phyloP scores from a whole-genome alignment of 1,140 invertebrate genomes.

The Chrysoperla carnea region DNA sequence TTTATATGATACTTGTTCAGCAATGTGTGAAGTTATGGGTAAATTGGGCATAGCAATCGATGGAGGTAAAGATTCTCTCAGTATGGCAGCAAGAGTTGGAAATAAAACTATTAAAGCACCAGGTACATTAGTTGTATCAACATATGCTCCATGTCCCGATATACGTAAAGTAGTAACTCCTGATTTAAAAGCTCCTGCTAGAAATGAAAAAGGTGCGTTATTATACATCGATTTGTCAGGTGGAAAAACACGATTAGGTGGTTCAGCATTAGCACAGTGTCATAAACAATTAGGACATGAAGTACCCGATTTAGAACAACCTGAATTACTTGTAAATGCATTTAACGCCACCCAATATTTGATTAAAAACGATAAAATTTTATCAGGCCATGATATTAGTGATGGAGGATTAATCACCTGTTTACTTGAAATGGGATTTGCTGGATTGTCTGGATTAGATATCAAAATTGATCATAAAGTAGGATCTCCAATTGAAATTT shows the following conservation, averaged over 20 bases:
- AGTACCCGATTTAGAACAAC: conserved; percentile 62
- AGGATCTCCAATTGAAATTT: conserved; percentile 37
- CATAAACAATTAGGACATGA: conserved; percentile 70
- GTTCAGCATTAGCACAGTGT: conserved; percentile 81
- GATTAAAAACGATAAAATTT: conserved; percentile 50
- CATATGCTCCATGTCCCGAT: conserved; percentile 87
- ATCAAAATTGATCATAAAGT: conserved; percentile 41
- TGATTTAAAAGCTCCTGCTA: conserved; percentile 58
- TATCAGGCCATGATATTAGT: conserved; percentile 91
- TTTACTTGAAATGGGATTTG: conserved; percentile 90
- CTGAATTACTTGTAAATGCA: conserved; percentile 42
- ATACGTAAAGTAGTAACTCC: conserved; percentile 71
- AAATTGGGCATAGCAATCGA: conserved; percentile 82
- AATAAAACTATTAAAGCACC: conserved; percentile 68
- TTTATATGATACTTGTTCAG: conserved; percentile 69
- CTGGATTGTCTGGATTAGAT: conserved; percentile 63
- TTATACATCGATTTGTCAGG: conserved; percentile 52
- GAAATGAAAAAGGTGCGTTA: conserved; percentile 29
- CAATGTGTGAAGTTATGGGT: conserved; percentile 78
- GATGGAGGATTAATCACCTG: conserved; percentile 88
- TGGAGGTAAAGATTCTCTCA: conserved; percentile 95
- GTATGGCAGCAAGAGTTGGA: conserved; percentile 82
- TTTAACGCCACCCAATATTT: conserved; percentile 74
- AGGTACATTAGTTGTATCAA: conserved; percentile 84
- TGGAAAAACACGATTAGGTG: conserved; percentile 58